A percentile compares a stretch with the other conserved stretches of the same genome.
Conservation (phyloP, 2,797 vertebrate species). For the Remorina albescens region DNA sequence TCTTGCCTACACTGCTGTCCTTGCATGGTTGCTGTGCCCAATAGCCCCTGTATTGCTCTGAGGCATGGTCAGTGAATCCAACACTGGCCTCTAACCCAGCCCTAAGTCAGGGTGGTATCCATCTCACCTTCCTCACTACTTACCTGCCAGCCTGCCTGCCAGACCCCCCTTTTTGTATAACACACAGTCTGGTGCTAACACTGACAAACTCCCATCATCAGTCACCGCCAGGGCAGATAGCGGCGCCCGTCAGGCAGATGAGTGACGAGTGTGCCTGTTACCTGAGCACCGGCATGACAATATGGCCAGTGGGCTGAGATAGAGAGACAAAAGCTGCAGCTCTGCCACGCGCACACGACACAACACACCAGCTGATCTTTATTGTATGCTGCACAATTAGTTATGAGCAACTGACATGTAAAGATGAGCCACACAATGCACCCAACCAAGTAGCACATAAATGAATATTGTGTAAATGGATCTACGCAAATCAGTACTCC, state of each 20-base stretch:
- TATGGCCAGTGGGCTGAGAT: slow-evolving; percentile 65
- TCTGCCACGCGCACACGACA: slow-evolving; percentile 36
- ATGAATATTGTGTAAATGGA: slow-evolving; percentile 18
- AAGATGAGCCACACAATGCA: slow-evolving; percentile 44
- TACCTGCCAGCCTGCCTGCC: slow-evolving; percentile 51
- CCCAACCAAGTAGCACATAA: slow-evolving; percentile 24
- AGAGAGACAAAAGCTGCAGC: slow-evolving; percentile 68
- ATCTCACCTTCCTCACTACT: slow-evolving; percentile 61
- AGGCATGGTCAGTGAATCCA: slow-evolving; percentile 53
- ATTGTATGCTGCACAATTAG: slow-evolving; percentile 69
- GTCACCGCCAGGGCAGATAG: slow-evolving; percentile 80
- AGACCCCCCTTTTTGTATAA: slow-evolving; percentile 55
- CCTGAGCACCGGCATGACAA: slow-evolving; percentile 81
- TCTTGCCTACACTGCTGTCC: slow-evolving; percentile 55
- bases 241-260: slow-evolving; percentile 76
- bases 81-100: slow-evolving; percentile 57
- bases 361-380: slow-evolving; percentile 55
- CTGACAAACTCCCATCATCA: slow-evolving; percentile 76
- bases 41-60: slow-evolving; percentile 53
- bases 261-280: slow-evolving; percentile 80
- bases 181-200: slow-evolving; percentile 55
- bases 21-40: slow-evolving; percentile 32
- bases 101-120: slow-evolving; percentile 68
- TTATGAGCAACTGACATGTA: slow-evolving; percentile 59
- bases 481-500: background rate